Conservation (phyloP, 2,113 vertebrate genomes). For the Phalacrocorax pelagicus region DNA sequence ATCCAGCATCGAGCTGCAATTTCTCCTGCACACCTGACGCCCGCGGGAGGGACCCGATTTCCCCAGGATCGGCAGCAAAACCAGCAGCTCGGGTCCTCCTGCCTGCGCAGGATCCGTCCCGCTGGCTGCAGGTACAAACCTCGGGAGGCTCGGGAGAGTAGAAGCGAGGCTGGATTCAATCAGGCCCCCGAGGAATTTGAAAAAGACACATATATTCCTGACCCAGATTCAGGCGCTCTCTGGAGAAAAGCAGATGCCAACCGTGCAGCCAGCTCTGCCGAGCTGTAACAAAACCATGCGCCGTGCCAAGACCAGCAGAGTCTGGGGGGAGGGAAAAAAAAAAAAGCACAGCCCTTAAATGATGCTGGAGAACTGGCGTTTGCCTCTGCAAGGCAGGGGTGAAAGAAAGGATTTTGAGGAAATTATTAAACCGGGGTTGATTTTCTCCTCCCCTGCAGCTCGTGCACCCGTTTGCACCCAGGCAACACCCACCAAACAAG, state of each 20-base stretch:
- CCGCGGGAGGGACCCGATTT: rapidly evolving
- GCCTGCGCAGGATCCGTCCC: not conserved
- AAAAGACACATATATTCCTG: conserved; percentile 49
- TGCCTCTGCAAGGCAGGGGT: not conserved
- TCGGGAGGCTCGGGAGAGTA: not conserved
- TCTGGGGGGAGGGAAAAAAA: not conserved
- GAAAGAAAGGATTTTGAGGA: not conserved
- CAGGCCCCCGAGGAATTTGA: conserved; percentile 3
- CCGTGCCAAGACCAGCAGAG: not conserved
- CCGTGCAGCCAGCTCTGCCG: conserved; percentile 29
- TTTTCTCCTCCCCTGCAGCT: not conserved
- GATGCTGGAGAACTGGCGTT: not conserved
- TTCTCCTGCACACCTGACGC: not conserved
- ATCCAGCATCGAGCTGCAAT: rapidly evolving
- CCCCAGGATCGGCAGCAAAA: not conserved
- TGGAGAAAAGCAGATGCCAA: conserved; percentile 61
- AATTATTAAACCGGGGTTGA: not conserved
- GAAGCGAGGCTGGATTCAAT: not conserved
- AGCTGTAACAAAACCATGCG: conserved; percentile 40
- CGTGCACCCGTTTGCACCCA: rapidly evolving
- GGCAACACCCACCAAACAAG: no score
- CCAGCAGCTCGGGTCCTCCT: not conserved
- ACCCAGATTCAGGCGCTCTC: conserved; percentile 63
- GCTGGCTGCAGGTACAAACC: not conserved
- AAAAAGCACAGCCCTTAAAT: not conserved